phyloP scores from a whole-genome alignment of 2,113 vertebrate genomes.

The Leucosticte australis region DNA sequence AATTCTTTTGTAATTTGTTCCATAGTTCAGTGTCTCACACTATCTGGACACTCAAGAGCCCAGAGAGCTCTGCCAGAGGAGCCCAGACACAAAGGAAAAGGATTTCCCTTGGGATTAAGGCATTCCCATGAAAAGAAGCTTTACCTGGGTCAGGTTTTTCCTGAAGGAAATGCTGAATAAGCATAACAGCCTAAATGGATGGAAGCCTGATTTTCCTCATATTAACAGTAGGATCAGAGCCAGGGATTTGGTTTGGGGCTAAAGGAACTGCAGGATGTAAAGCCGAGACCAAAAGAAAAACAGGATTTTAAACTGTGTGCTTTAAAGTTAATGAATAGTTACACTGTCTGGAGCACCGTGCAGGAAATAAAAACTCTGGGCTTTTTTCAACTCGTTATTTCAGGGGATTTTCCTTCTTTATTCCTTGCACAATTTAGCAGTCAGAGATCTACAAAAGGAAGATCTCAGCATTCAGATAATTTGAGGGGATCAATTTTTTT shows the following conservation, averaged over 20 bases:
- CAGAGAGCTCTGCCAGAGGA: background rate
- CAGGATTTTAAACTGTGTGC: conserved; percentile 23
- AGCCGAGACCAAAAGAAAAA: conserved; percentile 41
- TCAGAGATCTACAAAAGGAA: background rate
- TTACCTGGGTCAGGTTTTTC: conserved; percentile 46
- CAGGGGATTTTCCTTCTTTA: background rate
- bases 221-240: background rate
- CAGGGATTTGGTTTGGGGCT: conserved; percentile 46
- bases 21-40: background rate
- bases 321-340: conserved; percentile 55
- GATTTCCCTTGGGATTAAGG: background rate
- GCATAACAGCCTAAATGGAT: background rate
- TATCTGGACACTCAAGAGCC: background rate
- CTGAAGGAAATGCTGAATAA: conserved; percentile 51
- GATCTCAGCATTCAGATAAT: background rate
- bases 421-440: background rate
- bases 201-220: conserved; percentile 22
- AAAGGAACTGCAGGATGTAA: conserved; percentile 34
- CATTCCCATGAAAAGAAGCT: background rate
- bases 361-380: conserved; percentile 11
- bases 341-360: background rate
- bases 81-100: background rate
- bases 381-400: background rate
- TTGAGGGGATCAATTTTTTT: background rate
- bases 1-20: background rate